Percentiles rank a stretch among this genome's conserved stretches.
Evolutionary conservation across 2,113 vertebrate species (phyloP).

Genomic region (Dicaeum eximium): DNA sequence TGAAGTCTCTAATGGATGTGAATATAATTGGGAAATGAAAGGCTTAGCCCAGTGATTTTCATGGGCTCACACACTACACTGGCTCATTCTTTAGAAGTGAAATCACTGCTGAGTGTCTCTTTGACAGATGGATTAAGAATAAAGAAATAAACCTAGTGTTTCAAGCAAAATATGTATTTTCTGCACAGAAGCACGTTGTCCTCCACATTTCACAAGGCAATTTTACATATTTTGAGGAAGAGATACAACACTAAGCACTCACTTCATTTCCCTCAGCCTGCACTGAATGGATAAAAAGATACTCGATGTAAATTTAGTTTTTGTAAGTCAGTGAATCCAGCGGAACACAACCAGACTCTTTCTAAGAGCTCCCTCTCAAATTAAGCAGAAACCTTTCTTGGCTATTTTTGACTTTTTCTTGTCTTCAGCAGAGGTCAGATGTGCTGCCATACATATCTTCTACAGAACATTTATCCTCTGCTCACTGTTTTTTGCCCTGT

Average conservation of each 20-base stretch:
- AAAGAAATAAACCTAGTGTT: slow-evolving; percentile 17
- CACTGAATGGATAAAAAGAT: not conserved
- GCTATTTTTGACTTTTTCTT: slow-evolving; percentile 35
- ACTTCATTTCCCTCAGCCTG: not conserved
- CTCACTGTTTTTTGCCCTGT: not conserved
- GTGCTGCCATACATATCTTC: slow-evolving; percentile 1
- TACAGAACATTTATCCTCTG: not conserved
- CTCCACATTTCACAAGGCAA: not conserved
- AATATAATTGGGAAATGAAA: slow-evolving; percentile 39
- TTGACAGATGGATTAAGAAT: slow-evolving; percentile 13
- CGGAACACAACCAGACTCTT: not conserved
- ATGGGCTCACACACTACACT: not conserved
- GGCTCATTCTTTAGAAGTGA: not conserved
- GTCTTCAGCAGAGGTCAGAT: slow-evolving; percentile 46
- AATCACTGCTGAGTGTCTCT: slow-evolving; percentile 4
- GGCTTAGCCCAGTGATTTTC: slow-evolving; percentile 39
- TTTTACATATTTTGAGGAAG: not conserved
- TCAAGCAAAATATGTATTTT: not conserved
- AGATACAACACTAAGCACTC: not conserved
- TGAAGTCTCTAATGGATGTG: slow-evolving; percentile 26
- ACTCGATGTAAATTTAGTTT: not conserved
- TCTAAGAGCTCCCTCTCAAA: slow-evolving; percentile 23
- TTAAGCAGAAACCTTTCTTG: slow-evolving; percentile 30
- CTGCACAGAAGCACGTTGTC: not conserved
- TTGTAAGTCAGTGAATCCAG: not conserved